A percentile compares a stretch with the other conserved stretches of the same genome.
phyloP scores from a whole-genome alignment of 2,113 vertebrate species.

The Lycaon pictus region DNA sequence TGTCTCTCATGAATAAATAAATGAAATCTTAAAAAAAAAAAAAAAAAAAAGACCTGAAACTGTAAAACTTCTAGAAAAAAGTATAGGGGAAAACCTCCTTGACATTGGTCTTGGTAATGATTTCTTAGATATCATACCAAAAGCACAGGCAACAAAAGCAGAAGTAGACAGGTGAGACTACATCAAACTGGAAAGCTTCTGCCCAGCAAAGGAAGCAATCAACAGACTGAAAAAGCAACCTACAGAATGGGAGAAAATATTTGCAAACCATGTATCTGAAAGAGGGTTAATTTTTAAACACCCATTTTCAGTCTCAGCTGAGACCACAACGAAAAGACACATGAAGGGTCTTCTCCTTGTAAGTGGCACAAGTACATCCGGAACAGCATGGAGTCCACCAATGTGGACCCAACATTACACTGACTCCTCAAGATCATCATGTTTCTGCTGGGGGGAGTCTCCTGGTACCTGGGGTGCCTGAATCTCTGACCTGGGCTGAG shows the following conservation, averaged over 20 bases:
- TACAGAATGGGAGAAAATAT: background rate
- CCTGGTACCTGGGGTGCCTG: background rate
- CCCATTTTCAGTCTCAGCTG: background rate
- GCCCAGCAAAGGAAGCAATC: background rate
- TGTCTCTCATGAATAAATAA: too few relatives aligned
- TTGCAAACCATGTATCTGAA: background rate
- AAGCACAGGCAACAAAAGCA: background rate
- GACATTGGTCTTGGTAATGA: background rate
- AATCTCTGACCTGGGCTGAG: background rate
- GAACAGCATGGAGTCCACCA: background rate
- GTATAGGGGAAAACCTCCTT: background rate
- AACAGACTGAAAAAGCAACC: background rate
- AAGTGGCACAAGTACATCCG: background rate
- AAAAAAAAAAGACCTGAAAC: background rate
- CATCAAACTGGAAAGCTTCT: background rate
- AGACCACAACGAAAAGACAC: constrained; percentile 4
- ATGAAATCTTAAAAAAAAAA: too few relatives aligned
- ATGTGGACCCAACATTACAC: background rate
- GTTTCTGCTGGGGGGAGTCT: background rate
- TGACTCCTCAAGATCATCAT: background rate
- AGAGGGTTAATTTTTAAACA: background rate
- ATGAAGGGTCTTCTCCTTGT: background rate
- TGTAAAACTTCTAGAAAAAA: background rate
- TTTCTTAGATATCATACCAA: background rate
- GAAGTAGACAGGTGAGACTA: background rate